phyloP scores from a whole-genome alignment of 2,888 invertebrate species.

The Lysandra coridon region DNA sequence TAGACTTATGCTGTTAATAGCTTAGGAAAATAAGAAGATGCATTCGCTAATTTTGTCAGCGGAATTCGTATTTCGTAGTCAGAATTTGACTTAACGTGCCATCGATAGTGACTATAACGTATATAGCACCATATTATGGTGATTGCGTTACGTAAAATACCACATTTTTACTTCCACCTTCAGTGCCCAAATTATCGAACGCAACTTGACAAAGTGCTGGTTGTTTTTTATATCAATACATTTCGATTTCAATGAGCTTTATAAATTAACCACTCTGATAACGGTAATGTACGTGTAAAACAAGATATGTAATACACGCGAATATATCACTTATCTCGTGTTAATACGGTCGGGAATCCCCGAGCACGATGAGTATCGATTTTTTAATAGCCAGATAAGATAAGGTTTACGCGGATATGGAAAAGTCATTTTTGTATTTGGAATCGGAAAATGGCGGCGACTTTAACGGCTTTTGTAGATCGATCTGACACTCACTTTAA shows the following conservation, averaged over 20 bases:
- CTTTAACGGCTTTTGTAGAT: slow-evolving; percentile 11
- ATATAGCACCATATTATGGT: too few species aligned
- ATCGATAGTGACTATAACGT: too few species aligned
- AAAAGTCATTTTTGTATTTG: slow-evolving; percentile 25
- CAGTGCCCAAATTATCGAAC: too few species aligned
- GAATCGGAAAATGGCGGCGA: slow-evolving; percentile 27
- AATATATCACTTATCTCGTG: background rate
- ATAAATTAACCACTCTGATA: slow-evolving; percentile 21
- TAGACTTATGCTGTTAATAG: too few species aligned
- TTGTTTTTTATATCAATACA: background rate
- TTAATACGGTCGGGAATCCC: background rate
- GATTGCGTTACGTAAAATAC: too few species aligned
- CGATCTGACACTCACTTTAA: background rate
- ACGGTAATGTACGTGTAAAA: slow-evolving; percentile 19
- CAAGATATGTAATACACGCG: background rate
- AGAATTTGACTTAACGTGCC: too few species aligned
- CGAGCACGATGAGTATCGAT: slow-evolving; percentile 24
- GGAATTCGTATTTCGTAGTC: too few species aligned
- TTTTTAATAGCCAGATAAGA: slow-evolving; percentile 36
- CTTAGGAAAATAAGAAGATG: too few species aligned
- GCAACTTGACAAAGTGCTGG: background rate
- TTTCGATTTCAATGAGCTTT: slow-evolving; percentile 26
- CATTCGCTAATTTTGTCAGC: too few species aligned
- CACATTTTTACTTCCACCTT: too few species aligned
- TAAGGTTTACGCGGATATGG: slow-evolving; percentile 30